Evolutionary conservation across 1,140 invertebrate genomes (phyloP).

Genomic region (Aethina tumida): DNA sequence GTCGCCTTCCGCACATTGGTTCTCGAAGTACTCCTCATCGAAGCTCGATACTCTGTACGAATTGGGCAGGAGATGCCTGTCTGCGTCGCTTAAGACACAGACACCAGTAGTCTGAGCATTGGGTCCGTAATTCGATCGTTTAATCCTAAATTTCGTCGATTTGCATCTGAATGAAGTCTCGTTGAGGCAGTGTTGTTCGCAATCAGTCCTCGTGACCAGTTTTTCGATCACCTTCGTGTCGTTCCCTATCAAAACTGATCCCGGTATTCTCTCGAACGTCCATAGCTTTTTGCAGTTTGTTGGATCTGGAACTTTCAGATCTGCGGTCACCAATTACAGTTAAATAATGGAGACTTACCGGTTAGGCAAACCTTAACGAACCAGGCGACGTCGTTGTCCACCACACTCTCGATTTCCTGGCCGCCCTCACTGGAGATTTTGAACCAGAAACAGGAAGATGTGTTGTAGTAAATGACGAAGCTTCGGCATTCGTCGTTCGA

Average conservation of each 20-base stretch:
- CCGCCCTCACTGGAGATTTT: slow-evolving; percentile 26
- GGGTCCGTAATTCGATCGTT: slow-evolving; percentile 31
- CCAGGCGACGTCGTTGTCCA: slow-evolving; percentile 39
- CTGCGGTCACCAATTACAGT: not conserved
- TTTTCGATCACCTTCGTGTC: slow-evolving; percentile 37
- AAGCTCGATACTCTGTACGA: slow-evolving; percentile 49
- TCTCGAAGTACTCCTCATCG: slow-evolving; percentile 53
- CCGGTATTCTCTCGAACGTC: slow-evolving; percentile 40
- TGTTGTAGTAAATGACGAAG: slow-evolving; percentile 37
- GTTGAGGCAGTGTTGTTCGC: slow-evolving; percentile 39
- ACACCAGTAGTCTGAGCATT: slow-evolving; percentile 34
- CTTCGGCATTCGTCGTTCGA: slow-evolving; percentile 37
- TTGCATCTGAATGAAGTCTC: slow-evolving; percentile 38
- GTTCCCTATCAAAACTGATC: slow-evolving; percentile 39
- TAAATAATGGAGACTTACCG: slow-evolving; percentile 17
- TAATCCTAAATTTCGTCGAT: slow-evolving; percentile 39
- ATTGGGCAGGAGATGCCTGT: slow-evolving; percentile 50
- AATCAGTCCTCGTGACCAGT: slow-evolving; percentile 37
- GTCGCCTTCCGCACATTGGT: slow-evolving; percentile 42
- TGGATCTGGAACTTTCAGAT: slow-evolving; percentile 8
- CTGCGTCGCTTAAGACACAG: slow-evolving; percentile 46
- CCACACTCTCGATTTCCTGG: slow-evolving; percentile 31
- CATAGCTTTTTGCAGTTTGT: slow-evolving; percentile 34
- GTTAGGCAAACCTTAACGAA: slow-evolving; percentile 39
- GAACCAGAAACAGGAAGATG: slow-evolving; percentile 37